Conservation (phyloP, 2,888 invertebrate genomes). For the Reticulitermes lucifugus region DNA sequence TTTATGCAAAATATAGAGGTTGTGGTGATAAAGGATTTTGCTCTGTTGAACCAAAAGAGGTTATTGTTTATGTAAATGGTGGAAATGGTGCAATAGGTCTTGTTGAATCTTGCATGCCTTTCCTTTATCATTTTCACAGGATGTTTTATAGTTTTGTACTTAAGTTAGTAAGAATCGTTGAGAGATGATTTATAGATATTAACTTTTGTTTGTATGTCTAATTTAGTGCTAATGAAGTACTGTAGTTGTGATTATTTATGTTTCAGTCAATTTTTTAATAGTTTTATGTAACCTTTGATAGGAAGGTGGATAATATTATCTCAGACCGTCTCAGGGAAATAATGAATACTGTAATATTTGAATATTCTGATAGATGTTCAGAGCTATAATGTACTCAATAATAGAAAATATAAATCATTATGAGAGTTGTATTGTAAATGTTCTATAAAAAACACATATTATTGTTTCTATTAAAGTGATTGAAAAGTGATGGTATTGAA, state of each 20-base stretch:
- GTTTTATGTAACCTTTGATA: conserved; percentile 6
- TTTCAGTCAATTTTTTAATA: background rate
- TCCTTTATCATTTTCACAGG: conserved; percentile 26
- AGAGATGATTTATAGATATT: conserved; percentile 30
- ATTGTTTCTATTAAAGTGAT: conserved; percentile 23
- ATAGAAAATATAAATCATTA: conserved; percentile 14
- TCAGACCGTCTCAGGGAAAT: conserved; percentile 48
- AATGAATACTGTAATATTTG: conserved; percentile 29
- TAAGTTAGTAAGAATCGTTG: background rate
- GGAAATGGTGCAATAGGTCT: conserved; percentile 31
- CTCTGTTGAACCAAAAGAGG: background rate
- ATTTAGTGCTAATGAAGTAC: conserved; percentile 10
- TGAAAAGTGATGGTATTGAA: conserved; percentile 10
- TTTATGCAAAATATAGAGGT: background rate
- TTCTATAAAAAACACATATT: conserved; percentile 17
- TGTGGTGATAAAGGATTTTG: background rate
- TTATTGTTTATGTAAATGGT: conserved; percentile 18
- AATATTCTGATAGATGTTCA: conserved; percentile 24
- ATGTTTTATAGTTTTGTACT: conserved; percentile 31
- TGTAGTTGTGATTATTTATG: conserved; percentile 38
- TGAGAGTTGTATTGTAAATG: conserved; percentile 23
- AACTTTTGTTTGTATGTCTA: conserved; percentile 14
- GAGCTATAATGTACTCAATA: conserved; percentile 1
- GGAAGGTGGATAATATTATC: conserved; percentile 25
- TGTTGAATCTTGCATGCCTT: conserved; percentile 16